phyloP scores from a whole-genome alignment of 2,888 invertebrate genomes.

The Pseudeuparius sepicola region DNA sequence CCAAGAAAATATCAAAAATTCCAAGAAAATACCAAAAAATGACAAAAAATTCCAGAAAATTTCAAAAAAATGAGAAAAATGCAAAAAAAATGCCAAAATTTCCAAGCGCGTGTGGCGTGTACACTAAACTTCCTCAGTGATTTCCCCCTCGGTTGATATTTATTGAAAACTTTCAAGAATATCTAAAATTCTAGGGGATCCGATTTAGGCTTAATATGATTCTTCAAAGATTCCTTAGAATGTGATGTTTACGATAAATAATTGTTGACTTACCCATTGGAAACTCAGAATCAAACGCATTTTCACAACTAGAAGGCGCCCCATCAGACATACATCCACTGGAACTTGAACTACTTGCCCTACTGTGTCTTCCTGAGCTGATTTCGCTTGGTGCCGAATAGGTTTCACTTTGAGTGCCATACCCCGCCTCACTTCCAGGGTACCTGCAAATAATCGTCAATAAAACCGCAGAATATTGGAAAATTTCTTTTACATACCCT shows the following conservation, averaged over 20 bases:
- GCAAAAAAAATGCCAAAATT: too few species aligned
- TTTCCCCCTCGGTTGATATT: too few species aligned
- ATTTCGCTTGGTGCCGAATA: constrained; percentile 37
- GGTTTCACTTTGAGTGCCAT: constrained; percentile 38
- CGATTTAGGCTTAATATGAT: too few species aligned
- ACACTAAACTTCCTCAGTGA: too few species aligned
- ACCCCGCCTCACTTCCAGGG: constrained; percentile 36
- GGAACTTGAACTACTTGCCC: constrained; percentile 76
- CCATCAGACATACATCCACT: constrained; percentile 79
- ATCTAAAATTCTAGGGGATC: too few species aligned
- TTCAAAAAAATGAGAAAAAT: too few species aligned
- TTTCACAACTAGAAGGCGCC: constrained; percentile 60
- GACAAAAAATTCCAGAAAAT: too few species aligned
- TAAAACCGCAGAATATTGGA: neutral
- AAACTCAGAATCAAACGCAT: constrained; percentile 64
- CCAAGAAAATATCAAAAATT: too few species aligned
- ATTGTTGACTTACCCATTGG: constrained; percentile 50
- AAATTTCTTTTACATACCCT: constrained; percentile 32
- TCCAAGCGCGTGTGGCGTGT: too few species aligned
- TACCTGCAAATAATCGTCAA: constrained; percentile 24
- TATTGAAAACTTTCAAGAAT: too few species aligned
- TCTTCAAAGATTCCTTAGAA: neutral
- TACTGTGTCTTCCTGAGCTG: constrained; percentile 51
- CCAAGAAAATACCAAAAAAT: too few species aligned
- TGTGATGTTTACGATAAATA: neutral